Percentiles rank a stretch among this genome's conserved stretches.
phyloP scores from a whole-genome alignment of 2,888 invertebrate species.

The Acrocyrtus sp. region DNA sequence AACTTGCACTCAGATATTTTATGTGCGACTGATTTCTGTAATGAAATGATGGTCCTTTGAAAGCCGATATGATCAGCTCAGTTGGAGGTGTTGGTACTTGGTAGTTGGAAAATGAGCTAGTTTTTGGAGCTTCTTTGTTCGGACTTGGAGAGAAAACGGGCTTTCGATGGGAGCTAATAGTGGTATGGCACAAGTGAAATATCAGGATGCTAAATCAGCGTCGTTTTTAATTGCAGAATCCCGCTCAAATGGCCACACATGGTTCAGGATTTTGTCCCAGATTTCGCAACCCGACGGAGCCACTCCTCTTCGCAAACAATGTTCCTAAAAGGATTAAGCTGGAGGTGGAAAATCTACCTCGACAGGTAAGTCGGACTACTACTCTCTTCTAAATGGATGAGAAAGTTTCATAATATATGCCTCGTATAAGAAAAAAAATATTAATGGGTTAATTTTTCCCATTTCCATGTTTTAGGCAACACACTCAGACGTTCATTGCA shows the following conservation, averaged over 20 bases:
- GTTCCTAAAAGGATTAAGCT: slow-evolving; percentile 88
- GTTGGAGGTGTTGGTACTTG: no score
- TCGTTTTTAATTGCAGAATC: no score
- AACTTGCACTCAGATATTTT: no score
- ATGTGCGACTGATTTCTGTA: no score
- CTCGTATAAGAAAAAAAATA: not conserved
- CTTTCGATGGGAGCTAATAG: no score
- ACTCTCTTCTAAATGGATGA: not conserved
- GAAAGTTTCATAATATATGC: not conserved
- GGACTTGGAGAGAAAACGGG: no score
- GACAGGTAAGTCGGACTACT: slow-evolving; percentile 69
- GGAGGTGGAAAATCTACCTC: slow-evolving; percentile 90
- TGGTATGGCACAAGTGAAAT: no score
- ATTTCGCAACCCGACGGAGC: slow-evolving; percentile 78
- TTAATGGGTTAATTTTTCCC: slow-evolving; percentile 1
- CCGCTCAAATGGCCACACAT: slow-evolving; percentile 71
- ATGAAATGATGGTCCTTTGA: no score
- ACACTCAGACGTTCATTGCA: slow-evolving; percentile 91
- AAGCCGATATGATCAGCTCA: no score
- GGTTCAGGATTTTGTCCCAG: slow-evolving; percentile 81
- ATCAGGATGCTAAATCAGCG: no score
- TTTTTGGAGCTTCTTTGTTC: no score
- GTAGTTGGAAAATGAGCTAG: no score
- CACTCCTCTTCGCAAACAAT: slow-evolving; percentile 86
- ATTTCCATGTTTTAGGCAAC: slow-evolving; percentile 70